Base-by-base conservation (phyloP, 53 echinoderm and acorn worm species). In the Antedon mediterranea region DNA sequence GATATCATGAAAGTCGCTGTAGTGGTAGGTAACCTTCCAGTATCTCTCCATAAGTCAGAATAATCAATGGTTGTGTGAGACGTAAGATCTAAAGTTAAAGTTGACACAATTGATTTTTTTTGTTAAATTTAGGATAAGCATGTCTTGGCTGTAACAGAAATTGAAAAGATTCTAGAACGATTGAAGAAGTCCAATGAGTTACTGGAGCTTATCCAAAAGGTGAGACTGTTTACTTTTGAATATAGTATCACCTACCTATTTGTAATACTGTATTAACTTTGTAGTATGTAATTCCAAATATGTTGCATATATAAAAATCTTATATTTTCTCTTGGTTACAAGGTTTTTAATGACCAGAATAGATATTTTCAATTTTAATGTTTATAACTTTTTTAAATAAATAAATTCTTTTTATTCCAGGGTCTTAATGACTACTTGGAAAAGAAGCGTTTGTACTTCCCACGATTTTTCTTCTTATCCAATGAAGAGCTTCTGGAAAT, bases 361-460 rank as follows among this genome's bases (percentile, higher is more conserved):
- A 41, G 13, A 41, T 4, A 7, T 41, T 41, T 7, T 7, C 5
- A 6, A 72, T 7, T 8, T 23, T 23, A 72, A 8, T 72, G 30
- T 15, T 72, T 72, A 72, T 72, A 72, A 29, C 0, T 77, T 77
- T n/a, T n/a, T n/a, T n/a, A n/a, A n/a, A n/a, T n/a, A n/a, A 37
- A 43, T 15, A 34, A 77, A 23, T n/a, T 30, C 4, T 81, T 28
- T 28, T 29, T 75, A 44, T 37, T 71, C 37, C 81, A 93, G 95
- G 95, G 95, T 75, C 84, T 95, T 71, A 95, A 95, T 43, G 95
- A 95, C 76, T 95, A 95, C 83, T 81, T 95, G 82, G 95, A 95
- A 90, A 95, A 95, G 91, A 95, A 95, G 77, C 95, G 95, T 85
- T 89, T 95, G 33, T 95, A 95, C 89, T 95, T 95, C 82, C 91